Percentiles rank a stretch among this genome's conserved stretches.
Conservation (phyloP, 2,797 vertebrate species). For the Paramormyrops hopkinsi region DNA sequence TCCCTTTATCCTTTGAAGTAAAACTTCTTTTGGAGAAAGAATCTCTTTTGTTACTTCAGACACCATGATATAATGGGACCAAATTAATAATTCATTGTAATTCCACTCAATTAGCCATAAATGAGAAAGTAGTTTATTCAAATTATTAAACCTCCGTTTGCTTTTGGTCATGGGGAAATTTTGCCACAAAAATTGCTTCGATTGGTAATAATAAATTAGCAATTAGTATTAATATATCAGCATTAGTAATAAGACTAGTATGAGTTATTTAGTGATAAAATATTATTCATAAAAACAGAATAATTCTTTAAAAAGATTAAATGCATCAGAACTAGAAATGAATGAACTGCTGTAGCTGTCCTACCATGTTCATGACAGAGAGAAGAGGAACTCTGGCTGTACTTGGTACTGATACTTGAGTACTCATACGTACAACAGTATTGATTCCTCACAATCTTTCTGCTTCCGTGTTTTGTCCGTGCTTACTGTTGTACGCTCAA, state of each 20-base stretch:
- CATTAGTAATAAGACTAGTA: background rate
- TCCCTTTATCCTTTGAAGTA: background rate
- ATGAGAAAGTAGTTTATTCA: background rate
- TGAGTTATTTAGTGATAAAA: background rate
- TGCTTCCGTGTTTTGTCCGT: background rate
- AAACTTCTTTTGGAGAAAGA: background rate
- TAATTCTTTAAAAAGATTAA: background rate
- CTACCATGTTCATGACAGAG: background rate
- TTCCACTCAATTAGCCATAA: background rate
- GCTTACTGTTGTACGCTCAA: background rate
- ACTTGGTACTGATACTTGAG: background rate
- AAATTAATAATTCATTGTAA: background rate
- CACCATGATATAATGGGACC: background rate
- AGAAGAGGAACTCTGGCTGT: background rate
- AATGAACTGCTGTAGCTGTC: background rate
- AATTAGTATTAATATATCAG: background rate
- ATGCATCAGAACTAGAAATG: background rate
- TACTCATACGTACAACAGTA: background rate
- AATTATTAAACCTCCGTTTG: background rate
- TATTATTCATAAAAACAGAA: background rate
- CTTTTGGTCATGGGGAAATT: background rate
- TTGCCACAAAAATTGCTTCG: background rate
- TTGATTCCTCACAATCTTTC: background rate
- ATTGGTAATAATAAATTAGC: background rate
- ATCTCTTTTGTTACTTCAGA: background rate